These are phyloP conservation scores for Drosophila baimaii DNA, from an alignment of 1,140 invertebrate species.

Conservation along the genomic window DNA sequence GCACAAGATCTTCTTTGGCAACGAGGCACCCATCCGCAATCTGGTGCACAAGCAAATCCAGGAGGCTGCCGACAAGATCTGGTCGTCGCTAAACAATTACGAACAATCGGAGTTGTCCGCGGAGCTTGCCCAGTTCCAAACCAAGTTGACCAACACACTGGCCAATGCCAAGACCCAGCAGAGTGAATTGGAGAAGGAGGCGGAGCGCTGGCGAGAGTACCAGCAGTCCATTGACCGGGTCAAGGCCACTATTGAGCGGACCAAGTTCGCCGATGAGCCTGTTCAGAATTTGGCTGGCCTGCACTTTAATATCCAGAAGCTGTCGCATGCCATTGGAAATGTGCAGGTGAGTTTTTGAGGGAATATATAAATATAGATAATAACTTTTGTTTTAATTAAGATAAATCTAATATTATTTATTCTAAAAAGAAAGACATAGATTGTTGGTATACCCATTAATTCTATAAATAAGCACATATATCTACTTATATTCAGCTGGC, in stretches of 20 bases:
- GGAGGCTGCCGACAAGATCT: slow-evolving; percentile 93
- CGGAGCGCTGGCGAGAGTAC: slow-evolving; percentile 92
- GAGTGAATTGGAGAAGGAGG: slow-evolving; percentile 90
- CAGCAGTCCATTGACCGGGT: slow-evolving; percentile 90
- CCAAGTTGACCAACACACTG: slow-evolving; percentile 91
- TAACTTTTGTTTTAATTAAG: too few species aligned
- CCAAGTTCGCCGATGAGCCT: slow-evolving; percentile 90
- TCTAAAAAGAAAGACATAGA: not conserved
- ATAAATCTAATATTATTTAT: not conserved
- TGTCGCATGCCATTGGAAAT: slow-evolving; percentile 90
- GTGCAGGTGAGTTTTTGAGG: slow-evolving; percentile 88
- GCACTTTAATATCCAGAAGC: slow-evolving; percentile 91
- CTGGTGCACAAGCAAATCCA: slow-evolving; percentile 92
- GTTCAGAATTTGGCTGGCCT: slow-evolving; percentile 91
- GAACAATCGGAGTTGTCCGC: slow-evolving; percentile 92
- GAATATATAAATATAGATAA: not conserved
- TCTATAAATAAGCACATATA: not conserved
- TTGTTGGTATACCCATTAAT: not conserved
- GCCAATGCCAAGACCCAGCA: slow-evolving; percentile 91
- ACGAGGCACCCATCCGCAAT: slow-evolving; percentile 90
- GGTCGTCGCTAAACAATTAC: slow-evolving; percentile 90
- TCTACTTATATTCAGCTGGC: slow-evolving; percentile 30
- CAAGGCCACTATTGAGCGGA: slow-evolving; percentile 89
- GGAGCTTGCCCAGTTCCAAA: slow-evolving; percentile 91
- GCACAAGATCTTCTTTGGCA: slow-evolving; percentile 93